Evolutionary conservation across 2,888 invertebrate species (phyloP).

Genomic region (Rhimphoctona megacephalus): DNA sequence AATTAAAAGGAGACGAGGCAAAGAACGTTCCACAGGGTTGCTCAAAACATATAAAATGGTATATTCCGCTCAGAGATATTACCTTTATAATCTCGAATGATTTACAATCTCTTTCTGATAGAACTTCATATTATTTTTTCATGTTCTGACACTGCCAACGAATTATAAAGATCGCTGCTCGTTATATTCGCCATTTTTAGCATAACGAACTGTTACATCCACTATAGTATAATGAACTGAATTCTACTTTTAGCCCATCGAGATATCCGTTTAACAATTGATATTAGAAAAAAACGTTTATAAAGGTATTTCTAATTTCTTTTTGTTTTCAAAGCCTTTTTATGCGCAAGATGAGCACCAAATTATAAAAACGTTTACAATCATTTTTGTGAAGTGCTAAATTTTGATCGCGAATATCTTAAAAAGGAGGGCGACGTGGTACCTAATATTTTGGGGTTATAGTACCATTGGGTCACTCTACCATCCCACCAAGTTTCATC

Average conservation of each 20-base stretch:
- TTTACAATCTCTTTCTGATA: slow-evolving; percentile 5
- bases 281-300: neutral
- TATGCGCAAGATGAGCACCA: neutral
- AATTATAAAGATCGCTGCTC: neutral
- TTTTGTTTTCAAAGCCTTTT: no score
- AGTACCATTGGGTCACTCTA: no score
- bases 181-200: neutral
- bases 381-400: no score
- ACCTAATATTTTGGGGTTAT: no score
- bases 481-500: no score
- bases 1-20: neutral
- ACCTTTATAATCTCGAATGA: slow-evolving; percentile 11
- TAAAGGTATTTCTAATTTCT: no score
- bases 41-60: neutral
- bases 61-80: neutral
- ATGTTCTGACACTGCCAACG: neutral
- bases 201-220: neutral
- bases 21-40: no score
- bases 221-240: neutral
- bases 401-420: no score
- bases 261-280: neutral
- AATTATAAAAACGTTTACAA: no score
- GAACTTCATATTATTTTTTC: slow-evolving; percentile 8
- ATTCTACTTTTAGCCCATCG: neutral
- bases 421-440: no score